These are phyloP conservation scores for Ceyx melanurus DNA, from an alignment of 2,113 vertebrate species.

Conservation along the genomic window DNA sequence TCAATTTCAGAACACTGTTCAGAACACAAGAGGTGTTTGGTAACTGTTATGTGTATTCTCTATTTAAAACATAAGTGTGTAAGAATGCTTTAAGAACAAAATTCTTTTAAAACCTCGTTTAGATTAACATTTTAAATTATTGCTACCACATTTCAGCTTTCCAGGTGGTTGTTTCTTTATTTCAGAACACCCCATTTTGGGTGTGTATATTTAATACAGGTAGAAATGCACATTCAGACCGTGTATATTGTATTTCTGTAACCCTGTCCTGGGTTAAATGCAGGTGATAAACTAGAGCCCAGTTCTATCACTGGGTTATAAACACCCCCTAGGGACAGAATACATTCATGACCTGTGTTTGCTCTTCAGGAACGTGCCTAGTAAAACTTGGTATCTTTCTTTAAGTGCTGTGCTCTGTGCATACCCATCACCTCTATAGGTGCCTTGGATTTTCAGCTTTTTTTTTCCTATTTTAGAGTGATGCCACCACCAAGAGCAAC, in stretches of 20 bases:
- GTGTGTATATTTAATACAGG: neutral
- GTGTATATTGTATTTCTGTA: accelerated
- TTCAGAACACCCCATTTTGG: neutral
- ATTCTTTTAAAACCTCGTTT: neutral
- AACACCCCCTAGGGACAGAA: neutral
- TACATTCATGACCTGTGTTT: neutral
- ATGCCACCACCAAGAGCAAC: neutral
- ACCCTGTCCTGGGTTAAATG: neutral
- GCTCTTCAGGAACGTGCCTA: neutral
- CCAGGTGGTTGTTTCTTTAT: neutral
- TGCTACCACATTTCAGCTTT: neutral
- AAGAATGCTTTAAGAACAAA: neutral
- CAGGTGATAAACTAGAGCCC: too few species aligned
- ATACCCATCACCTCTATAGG: neutral
- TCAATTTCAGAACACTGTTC: too few species aligned
- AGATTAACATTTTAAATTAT: neutral
- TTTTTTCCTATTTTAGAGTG: neutral
- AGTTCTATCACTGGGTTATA: too few species aligned
- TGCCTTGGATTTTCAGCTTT: neutral
- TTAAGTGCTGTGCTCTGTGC: neutral
- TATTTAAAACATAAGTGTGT: too few species aligned
- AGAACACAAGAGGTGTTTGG: too few species aligned
- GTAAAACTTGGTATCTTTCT: neutral
- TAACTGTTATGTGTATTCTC: too few species aligned
- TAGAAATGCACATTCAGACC: neutral